Percentiles rank a stretch among this genome's conserved stretches.
phyloP scores from a whole-genome alignment of 2,113 vertebrate species.

The Hypocryptadius cinnamomeus region DNA sequence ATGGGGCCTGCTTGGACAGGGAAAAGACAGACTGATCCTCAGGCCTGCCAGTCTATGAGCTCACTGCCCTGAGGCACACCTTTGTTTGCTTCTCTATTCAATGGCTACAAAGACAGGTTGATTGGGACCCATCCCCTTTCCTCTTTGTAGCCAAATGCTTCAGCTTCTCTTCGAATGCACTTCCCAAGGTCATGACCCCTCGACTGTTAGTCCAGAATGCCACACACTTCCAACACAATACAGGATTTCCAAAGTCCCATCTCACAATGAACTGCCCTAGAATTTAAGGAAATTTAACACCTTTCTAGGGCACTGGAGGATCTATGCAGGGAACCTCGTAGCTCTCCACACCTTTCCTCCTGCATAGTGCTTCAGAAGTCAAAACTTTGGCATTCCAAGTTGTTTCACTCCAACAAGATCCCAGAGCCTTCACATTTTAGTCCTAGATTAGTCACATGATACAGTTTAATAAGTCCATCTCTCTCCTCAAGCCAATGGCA shows the following conservation, averaged over 20 bases:
- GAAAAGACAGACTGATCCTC: neutral
- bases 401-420: neutral
- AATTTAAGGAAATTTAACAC: neutral
- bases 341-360: neutral
- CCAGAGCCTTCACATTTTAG: neutral
- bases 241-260: neutral
- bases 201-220: neutral
- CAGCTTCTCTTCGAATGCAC: neutral
- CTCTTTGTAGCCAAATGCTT: neutral
- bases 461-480: neutral
- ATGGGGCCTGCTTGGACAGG: neutral
- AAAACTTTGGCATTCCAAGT: neutral
- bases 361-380: neutral
- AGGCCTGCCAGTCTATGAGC: neutral
- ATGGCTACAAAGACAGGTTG: neutral
- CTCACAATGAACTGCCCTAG: neutral
- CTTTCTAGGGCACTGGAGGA: neutral
- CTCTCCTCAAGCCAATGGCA: conserved; percentile 1
- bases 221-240: neutral
- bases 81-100: neutral
- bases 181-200: neutral
- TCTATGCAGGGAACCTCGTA: neutral
- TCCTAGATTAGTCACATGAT: neutral
- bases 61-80: neutral
- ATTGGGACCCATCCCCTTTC: neutral